Percentiles rank a stretch among this genome's conserved stretches.
phyloP scores from a whole-genome alignment of 2,113 vertebrate genomes.

The Ornithorhynchus anatinus region DNA sequence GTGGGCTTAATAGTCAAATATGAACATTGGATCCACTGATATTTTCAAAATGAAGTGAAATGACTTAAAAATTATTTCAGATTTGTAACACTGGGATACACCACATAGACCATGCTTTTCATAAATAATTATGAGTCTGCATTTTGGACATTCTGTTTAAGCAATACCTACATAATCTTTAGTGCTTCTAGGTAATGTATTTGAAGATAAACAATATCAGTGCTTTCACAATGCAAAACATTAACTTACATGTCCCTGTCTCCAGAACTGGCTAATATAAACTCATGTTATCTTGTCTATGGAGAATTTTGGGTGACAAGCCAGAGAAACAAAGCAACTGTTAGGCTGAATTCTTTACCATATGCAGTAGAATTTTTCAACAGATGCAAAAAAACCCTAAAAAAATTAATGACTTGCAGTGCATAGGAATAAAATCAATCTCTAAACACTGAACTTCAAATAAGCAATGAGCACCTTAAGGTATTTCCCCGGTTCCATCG shows the following conservation, averaged over 20 bases:
- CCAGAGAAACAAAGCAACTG: conserved; percentile 2
- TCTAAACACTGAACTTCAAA: conserved; percentile 8
- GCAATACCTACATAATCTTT: neutral
- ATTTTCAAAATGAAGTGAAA: conserved; percentile 32
- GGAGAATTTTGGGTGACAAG: conserved; percentile 17
- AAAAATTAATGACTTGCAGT: neutral
- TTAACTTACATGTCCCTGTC: neutral
- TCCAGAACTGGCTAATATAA: neutral
- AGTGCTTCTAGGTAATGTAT: neutral
- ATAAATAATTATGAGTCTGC: neutral
- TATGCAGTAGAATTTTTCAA: conserved; percentile 3
- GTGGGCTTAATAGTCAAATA: conserved; percentile 38
- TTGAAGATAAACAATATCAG: neutral
- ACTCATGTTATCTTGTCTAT: neutral
- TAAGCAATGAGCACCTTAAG: neutral
- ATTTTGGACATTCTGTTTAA: neutral
- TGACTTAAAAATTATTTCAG: neutral
- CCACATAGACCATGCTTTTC: neutral
- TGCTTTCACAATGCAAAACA: conserved; percentile 12
- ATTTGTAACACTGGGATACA: neutral
- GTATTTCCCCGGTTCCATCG: neutral
- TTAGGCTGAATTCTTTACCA: neutral
- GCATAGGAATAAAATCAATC: conserved; percentile 6
- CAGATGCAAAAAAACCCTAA: neutral
- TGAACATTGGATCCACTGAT: conserved; percentile 11